Evolutionary conservation across 2,113 vertebrate genomes (phyloP).

Genomic region (Tyrannus savana): DNA sequence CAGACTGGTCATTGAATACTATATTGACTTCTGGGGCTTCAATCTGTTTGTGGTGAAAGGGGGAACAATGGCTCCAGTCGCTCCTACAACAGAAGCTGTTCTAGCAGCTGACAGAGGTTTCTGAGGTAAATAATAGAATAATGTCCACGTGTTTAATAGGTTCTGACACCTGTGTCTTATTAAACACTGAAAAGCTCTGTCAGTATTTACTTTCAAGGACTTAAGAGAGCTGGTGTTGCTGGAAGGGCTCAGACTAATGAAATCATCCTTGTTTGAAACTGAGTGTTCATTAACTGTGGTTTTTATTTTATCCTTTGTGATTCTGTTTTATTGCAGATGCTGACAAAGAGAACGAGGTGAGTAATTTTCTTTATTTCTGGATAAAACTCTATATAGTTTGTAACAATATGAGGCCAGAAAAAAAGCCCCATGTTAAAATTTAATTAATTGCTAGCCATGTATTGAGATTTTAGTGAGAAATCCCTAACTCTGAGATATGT

Average conservation of each 20-base stretch:
- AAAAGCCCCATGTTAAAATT: not conserved
- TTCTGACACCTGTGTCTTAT: not conserved
- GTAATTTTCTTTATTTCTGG: not conserved
- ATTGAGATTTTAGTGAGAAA: not conserved
- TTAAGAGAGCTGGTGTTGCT: not conserved
- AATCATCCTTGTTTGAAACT: not conserved
- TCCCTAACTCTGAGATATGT: not conserved
- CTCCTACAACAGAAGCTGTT: not conserved
- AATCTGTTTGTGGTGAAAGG: not conserved
- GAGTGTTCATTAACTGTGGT: not conserved
- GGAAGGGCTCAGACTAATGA: not conserved
- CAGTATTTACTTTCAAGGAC: not conserved
- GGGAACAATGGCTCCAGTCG: not conserved
- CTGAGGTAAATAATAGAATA: not conserved
- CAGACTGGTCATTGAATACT: not conserved
- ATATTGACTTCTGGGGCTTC: not conserved
- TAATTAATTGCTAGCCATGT: not conserved
- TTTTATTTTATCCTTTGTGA: not conserved
- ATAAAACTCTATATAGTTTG: not conserved
- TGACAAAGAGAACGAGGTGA: not conserved
- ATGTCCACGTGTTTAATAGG: not conserved
- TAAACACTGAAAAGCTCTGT: not conserved
- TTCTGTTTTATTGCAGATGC: constrained; percentile 25
- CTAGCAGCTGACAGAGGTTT: not conserved
- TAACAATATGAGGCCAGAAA: not conserved